A percentile compares a stretch with the other conserved stretches of the same genome.
Conservation (phyloP, 2,888 invertebrate species). For the Trypoxylon attenuatum region DNA sequence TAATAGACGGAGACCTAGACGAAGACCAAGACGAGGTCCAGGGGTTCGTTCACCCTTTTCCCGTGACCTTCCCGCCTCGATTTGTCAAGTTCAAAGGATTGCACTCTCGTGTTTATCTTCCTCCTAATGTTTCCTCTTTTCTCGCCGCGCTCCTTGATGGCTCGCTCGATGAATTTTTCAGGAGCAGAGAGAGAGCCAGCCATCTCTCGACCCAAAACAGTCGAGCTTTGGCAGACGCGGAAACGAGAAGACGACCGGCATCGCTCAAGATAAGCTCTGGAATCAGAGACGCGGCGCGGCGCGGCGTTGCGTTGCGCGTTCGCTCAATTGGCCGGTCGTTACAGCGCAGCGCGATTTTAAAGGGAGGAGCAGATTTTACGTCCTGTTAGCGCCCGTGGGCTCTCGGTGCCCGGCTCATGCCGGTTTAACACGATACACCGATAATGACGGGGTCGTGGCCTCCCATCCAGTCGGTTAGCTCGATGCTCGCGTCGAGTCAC, state of each 20-base stretch:
- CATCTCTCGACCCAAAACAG: slow-evolving; percentile 2
- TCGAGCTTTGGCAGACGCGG: not conserved
- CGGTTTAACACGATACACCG: slow-evolving; percentile 61
- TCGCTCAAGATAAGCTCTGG: slow-evolving; percentile 12
- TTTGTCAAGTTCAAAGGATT: slow-evolving; percentile 55
- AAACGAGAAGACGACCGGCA: not conserved
- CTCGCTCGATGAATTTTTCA: slow-evolving; percentile 52
- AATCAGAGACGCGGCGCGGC: not conserved
- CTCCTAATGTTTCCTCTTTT: slow-evolving; percentile 34
- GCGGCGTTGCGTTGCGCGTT: not conserved
- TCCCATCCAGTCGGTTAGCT: slow-evolving; percentile 58
- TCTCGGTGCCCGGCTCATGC: slow-evolving; percentile 53
- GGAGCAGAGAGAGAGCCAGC: slow-evolving; percentile 2
- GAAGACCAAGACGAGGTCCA: slow-evolving; percentile 29
- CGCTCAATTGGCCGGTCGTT: too few species aligned
- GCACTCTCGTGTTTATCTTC: slow-evolving; percentile 48
- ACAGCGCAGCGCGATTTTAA: not conserved
- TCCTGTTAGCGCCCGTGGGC: slow-evolving; percentile 43
- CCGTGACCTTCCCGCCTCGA: slow-evolving; percentile 33
- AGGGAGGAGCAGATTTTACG: slow-evolving; percentile 37
- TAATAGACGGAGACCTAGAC: slow-evolving; percentile 33
- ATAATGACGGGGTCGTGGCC: slow-evolving; percentile 63
- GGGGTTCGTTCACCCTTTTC: slow-evolving; percentile 40
- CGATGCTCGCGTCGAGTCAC: slow-evolving; percentile 57
- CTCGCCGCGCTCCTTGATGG: slow-evolving; percentile 18